A percentile compares a stretch with the other conserved stretches of the same genome.
Evolutionary conservation across 1,140 invertebrate genomes (phyloP).

Genomic region (Pseudomyrmex cubaensis): DNA sequence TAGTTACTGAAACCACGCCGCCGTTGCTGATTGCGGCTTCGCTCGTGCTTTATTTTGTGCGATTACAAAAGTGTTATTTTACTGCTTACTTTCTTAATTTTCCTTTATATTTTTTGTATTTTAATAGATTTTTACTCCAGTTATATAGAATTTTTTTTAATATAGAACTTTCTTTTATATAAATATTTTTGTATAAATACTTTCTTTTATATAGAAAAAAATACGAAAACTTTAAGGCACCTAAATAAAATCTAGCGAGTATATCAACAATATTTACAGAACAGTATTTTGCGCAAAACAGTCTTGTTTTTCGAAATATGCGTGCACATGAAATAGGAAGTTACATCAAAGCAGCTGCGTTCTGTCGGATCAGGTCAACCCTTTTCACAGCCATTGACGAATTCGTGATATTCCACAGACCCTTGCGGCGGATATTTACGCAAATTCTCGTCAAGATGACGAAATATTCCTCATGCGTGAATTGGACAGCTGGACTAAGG

Average conservation of each 20-base stretch:
- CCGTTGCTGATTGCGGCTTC: constrained; percentile 1
- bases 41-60: neutral
- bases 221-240: neutral
- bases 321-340: neutral
- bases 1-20: constrained; percentile 34
- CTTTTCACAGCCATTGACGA: constrained; percentile 62
- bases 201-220: neutral
- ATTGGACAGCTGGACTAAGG: constrained; percentile 56
- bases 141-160: no score
- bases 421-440: constrained; percentile 80
- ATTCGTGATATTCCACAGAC: constrained; percentile 33
- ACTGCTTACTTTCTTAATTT: neutral
- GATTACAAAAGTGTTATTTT: neutral
- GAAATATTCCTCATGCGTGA: constrained; percentile 51
- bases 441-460: constrained; percentile 74
- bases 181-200: no score
- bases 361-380: constrained; percentile 77
- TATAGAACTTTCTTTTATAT: no score
- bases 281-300: neutral
- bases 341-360: constrained; percentile 73
- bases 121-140: no score
- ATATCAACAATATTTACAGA: neutral
- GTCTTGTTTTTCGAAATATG: constrained; percentile 56
- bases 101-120: neutral
- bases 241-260: no score